Base-by-base conservation (phyloP, 30 jellyfish, hydroid and myxozoan genomes). In the Aurelia aurita complex sp. Pacific region DNA sequence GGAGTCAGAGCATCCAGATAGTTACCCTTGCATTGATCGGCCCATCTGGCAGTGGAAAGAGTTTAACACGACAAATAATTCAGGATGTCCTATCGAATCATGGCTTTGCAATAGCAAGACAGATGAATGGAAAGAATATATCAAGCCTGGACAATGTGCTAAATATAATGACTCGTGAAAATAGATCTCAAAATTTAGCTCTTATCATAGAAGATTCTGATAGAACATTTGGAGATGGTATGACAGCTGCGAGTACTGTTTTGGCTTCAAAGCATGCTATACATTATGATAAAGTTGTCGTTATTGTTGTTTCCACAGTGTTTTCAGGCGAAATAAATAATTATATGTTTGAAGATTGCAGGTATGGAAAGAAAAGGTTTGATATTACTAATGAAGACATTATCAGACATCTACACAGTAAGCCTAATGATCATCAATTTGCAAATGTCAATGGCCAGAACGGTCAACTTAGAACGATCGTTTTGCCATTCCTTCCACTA, bases 21-120 rank as follows among this genome's bases (percentile, higher is more conserved):
- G 72, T 59, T n/a, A 52, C 67, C 38, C 64, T 82, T 2, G 73
- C 74, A 10, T n/a, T 82, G 60, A 42, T 82, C 15, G 91, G 91
- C 3, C 85, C 91, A 55, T 54, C 85, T 1, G 91, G 91, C 12
- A 82, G 83, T 55, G 91, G 91, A 16, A 82, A 82, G 52, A 68
- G 79, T 34, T 82, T 82, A 11, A 70, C 85, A 3, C 73, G 91
- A 12, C 34, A 71, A 23, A 71, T 70, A 0, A 16, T 82, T n/a
- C 50, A 82, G 74, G 73, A 59, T 52, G 73, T 12, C 72, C 23
- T 71, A 10, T 32, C n/a, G 38, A 33, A 55, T 2, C 35, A 61
- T 9, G 86, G 76, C 23, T 76, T 76, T 50, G 29, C 33, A 2
- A 66, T 59, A 18, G 13, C 46, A 5, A 40, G 43, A 23, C 57